These are phyloP conservation scores for Anoplopoma fimbria DNA, from an alignment of 2,113 vertebrate species.

Conservation along the genomic window DNA sequence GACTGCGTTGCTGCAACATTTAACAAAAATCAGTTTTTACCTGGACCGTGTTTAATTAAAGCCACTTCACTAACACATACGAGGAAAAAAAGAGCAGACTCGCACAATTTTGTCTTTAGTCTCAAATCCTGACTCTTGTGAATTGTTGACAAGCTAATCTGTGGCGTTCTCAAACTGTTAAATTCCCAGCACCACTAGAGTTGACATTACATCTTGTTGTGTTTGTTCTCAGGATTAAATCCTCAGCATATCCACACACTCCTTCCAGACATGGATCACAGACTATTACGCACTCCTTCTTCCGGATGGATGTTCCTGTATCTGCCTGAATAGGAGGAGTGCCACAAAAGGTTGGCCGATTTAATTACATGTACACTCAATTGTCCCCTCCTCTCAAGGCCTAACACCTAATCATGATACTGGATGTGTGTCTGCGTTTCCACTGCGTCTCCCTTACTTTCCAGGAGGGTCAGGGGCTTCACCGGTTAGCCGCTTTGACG, in stretches of 20 bases:
- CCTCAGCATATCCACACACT: slow-evolving; percentile 45
- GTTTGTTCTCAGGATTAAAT: slow-evolving; percentile 69
- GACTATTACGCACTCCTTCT: slow-evolving; percentile 65
- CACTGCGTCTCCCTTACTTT: slow-evolving; percentile 78
- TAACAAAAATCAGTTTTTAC: background rate
- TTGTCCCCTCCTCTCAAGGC: slow-evolving; percentile 76
- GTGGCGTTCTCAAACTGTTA: slow-evolving; percentile 40
- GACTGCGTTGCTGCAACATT: background rate
- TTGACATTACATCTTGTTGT: slow-evolving; percentile 68
- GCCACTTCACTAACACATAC: background rate
- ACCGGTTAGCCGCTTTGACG: slow-evolving; percentile 81
- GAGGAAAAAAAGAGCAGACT: background rate
- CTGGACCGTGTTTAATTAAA: background rate
- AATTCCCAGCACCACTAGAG: slow-evolving; percentile 28
- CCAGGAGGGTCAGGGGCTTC: slow-evolving; percentile 64
- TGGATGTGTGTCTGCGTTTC: slow-evolving; percentile 69
- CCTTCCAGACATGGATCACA: slow-evolving; percentile 73
- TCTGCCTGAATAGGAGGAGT: slow-evolving; percentile 52
- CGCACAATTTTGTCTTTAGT: background rate
- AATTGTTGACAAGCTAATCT: slow-evolving; percentile 57
- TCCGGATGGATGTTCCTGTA: slow-evolving; percentile 69
- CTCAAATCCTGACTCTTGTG: background rate
- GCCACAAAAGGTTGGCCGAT: slow-evolving; percentile 77
- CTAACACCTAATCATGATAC: slow-evolving; percentile 71
- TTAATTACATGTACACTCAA: slow-evolving; percentile 70